phyloP scores from a whole-genome alignment of 2,888 invertebrate species.

The Cosmorhoe ocellata region DNA sequence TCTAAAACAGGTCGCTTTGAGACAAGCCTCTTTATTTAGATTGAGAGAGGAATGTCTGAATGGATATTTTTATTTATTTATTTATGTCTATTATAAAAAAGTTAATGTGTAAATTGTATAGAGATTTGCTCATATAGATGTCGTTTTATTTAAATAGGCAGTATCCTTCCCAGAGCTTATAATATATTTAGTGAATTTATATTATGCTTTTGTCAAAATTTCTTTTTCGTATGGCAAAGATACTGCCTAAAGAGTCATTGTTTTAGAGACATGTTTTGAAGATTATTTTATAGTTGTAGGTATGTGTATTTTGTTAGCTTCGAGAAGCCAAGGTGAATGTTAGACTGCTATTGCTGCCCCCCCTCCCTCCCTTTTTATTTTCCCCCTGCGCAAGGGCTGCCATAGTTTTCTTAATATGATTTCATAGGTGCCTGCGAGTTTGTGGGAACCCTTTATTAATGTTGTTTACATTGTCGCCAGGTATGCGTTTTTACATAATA shows the following conservation, averaged over 20 bases:
- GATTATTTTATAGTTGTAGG: conserved; percentile 75
- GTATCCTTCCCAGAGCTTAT: conserved; percentile 64
- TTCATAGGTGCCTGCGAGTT: conserved; percentile 81
- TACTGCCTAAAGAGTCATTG: conserved; percentile 71
- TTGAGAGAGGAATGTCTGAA: conserved; percentile 57
- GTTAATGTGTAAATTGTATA: conserved; percentile 76
- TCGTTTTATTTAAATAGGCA: conserved; percentile 73
- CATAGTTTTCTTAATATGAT: conserved; percentile 77
- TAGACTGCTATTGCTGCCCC: conserved; percentile 81
- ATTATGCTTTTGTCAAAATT: conserved; percentile 26
- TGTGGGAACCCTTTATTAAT: conserved; percentile 77
- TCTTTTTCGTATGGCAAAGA: conserved; percentile 48
- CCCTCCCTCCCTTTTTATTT: conserved; percentile 72
- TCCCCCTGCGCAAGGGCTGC: conserved; percentile 75
- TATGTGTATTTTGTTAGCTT: conserved; percentile 83
- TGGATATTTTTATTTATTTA: conserved; percentile 47
- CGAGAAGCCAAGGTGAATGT: conserved; percentile 80
- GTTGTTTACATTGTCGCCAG: conserved; percentile 84
- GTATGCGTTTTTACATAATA: conserved; percentile 78
- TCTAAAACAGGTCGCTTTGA: conserved; percentile 65
- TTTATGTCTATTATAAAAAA: conserved; percentile 46
- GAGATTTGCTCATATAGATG: conserved; percentile 76
- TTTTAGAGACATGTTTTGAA: conserved; percentile 66
- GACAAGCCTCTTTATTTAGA: conserved; percentile 65
- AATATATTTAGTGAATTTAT: conserved; percentile 28